Conservation (phyloP, 92 coral and sea anemone species). For the Phenganax subtilis region DNA sequence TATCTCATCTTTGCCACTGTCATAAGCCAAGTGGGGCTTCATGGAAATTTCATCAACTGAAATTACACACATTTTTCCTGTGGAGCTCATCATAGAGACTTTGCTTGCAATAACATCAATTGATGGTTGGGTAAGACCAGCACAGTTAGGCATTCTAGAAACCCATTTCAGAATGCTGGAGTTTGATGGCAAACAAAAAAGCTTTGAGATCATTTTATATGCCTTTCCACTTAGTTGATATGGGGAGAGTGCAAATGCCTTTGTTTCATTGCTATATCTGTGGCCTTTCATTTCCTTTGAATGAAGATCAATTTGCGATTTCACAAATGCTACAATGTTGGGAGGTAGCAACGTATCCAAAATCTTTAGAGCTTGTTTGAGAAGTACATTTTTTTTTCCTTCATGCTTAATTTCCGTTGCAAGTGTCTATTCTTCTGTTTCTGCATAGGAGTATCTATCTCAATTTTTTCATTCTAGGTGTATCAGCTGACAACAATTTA, state of each 20-base stretch:
- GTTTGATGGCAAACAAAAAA: slow-evolving; percentile 7
- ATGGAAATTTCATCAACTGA: slow-evolving; percentile 25
- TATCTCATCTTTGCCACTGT: slow-evolving; percentile 22
- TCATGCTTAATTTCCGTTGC: not conserved
- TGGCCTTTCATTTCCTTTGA: not conserved
- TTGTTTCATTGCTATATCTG: not conserved
- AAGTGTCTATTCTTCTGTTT: not conserved
- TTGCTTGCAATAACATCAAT: slow-evolving; percentile 1
- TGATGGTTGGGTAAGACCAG: not conserved
- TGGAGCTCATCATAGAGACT: slow-evolving; percentile 8
- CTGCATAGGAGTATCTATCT: not conserved
- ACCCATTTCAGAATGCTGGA: not conserved
- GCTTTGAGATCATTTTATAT: not conserved
- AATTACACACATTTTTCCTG: not conserved
- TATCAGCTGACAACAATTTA: not conserved
- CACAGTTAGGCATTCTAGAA: not conserved
- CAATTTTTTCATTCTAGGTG: not conserved
- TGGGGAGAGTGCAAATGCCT: too few relatives aligned
- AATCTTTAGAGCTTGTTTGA: not conserved
- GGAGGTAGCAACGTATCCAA: not conserved
- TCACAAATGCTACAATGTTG: not conserved
- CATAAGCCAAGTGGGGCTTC: slow-evolving; percentile 17
- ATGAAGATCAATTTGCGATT: slow-evolving; percentile 2
- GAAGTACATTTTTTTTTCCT: not conserved
- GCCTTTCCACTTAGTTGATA: too few relatives aligned